phyloP scores from a whole-genome alignment of 2,888 invertebrate species.

The Spilosoma lubricipeda region DNA sequence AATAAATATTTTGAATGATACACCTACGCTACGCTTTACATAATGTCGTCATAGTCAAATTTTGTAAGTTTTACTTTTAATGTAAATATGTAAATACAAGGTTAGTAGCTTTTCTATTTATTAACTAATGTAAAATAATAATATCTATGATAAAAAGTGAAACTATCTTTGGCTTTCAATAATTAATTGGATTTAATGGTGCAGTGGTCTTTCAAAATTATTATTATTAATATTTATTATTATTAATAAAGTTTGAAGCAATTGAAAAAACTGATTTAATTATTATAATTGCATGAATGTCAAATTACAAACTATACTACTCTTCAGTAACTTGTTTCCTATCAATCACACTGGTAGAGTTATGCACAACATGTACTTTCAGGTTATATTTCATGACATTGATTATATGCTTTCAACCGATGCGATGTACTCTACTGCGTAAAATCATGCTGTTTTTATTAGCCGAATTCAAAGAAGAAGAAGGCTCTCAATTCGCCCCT shows the following conservation, averaged over 20 bases:
- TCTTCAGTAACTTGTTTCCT: not conserved
- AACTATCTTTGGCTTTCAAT: constrained; percentile 17
- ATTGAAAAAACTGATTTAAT: not conserved
- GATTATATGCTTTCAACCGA: not conserved
- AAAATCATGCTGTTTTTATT: not conserved
- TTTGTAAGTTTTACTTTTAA: constrained; percentile 39
- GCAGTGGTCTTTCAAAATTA: not conserved
- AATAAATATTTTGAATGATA: constrained; percentile 9
- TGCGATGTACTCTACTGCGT: not conserved
- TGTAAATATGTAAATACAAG: constrained; percentile 43
- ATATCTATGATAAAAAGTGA: constrained; percentile 10
- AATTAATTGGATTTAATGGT: not conserved
- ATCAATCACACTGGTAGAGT: not conserved
- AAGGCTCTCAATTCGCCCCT: too few relatives aligned
- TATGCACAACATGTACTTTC: not conserved
- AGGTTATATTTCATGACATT: not conserved
- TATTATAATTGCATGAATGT: not conserved
- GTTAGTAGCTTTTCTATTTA: constrained; percentile 16
- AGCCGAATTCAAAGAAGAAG: too few relatives aligned
- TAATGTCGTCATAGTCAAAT: constrained; percentile 37
- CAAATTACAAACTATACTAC: not conserved
- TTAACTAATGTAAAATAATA: not conserved
- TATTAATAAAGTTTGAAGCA: not conserved
- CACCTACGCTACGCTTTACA: constrained; percentile 17
- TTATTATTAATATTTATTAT: too few relatives aligned